phyloP scores from a whole-genome alignment of 2,888 invertebrate species.

The Trissolcus brochymenae region DNA sequence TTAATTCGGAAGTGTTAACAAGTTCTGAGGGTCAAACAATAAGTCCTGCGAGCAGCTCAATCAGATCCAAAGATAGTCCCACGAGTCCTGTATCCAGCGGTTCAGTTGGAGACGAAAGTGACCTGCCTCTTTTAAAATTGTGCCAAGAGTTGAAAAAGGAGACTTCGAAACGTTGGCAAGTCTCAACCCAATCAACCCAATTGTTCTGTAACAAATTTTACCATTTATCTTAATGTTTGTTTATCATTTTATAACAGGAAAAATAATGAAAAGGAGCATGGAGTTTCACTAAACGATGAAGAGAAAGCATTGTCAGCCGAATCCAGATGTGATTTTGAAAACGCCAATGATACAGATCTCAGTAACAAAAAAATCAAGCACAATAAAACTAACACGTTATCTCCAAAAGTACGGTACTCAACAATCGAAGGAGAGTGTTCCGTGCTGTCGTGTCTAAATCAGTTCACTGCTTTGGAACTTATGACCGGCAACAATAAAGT shows the following conservation, averaged over 20 bases:
- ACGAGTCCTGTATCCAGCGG: slow-evolving; percentile 78
- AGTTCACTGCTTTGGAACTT: slow-evolving; percentile 93
- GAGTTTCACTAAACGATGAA: slow-evolving; percentile 11
- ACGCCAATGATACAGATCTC: slow-evolving; percentile 74
- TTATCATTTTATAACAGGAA: slow-evolving; percentile 12
- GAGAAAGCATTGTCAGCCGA: slow-evolving; percentile 2
- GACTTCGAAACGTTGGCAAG: background rate
- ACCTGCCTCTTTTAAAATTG: slow-evolving; percentile 6
- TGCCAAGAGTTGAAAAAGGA: background rate
- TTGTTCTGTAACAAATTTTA: background rate
- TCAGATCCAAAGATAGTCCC: slow-evolving; percentile 79
- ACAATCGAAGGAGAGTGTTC: slow-evolving; percentile 89
- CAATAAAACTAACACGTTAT: slow-evolving; percentile 45
- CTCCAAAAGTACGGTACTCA: slow-evolving; percentile 79
- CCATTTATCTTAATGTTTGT: slow-evolving; percentile 2
- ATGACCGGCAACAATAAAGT: slow-evolving; percentile 96
- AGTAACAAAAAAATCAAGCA: slow-evolving; percentile 61
- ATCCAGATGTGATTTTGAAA: slow-evolving; percentile 20
- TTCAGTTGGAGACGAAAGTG: slow-evolving; percentile 52
- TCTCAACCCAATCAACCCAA: background rate
- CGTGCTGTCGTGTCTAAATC: slow-evolving; percentile 92
- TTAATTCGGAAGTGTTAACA: slow-evolving; percentile 62
- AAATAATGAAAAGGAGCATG: background rate
- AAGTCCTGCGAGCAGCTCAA: slow-evolving; percentile 66
- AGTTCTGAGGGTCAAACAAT: slow-evolving; percentile 65